These are phyloP conservation scores for Miichthys miiuy DNA, from an alignment of 2,797 vertebrate species.

Conservation along the genomic window DNA sequence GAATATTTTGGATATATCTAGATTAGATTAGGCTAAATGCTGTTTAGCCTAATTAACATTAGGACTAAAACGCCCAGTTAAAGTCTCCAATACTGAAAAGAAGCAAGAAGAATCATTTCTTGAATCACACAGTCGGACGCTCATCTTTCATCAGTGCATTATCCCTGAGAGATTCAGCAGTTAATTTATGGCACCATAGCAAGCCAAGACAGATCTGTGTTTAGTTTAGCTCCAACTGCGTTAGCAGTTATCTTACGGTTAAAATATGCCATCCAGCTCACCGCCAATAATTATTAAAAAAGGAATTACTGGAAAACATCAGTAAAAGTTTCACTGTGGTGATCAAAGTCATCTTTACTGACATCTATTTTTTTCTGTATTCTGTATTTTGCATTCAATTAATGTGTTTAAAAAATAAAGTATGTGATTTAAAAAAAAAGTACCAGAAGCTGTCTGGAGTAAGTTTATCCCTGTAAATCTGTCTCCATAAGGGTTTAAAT, in stretches of 20 bases:
- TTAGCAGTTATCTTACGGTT: constrained; percentile 46
- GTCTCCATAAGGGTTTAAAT: constrained; percentile 16
- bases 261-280: constrained; percentile 37
- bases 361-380: no score
- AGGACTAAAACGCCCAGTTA: constrained; percentile 72
- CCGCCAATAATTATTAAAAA: constrained; percentile 16
- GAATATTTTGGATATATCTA: neutral
- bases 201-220: constrained; percentile 54
- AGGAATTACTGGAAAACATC: neutral
- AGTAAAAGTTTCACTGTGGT: neutral
- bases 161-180: constrained; percentile 36
- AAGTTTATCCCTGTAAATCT: constrained; percentile 40
- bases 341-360: neutral
- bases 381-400: neutral
- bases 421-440: no score
- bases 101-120: constrained; percentile 1
- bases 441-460: neutral
- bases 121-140: constrained; percentile 21
- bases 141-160: constrained; percentile 22
- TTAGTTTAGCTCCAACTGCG: constrained; percentile 34
- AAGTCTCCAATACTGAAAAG: constrained; percentile 75
- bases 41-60: constrained; percentile 55
- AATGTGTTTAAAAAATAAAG: no score
- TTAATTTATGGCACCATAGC: constrained; percentile 46
- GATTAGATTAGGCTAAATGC: neutral